Percentiles rank a stretch among this genome's conserved stretches.
These are phyloP conservation scores for Anisognathus igniventris DNA, from an alignment of 2,797 vertebrate species.

Conservation along the genomic window DNA sequence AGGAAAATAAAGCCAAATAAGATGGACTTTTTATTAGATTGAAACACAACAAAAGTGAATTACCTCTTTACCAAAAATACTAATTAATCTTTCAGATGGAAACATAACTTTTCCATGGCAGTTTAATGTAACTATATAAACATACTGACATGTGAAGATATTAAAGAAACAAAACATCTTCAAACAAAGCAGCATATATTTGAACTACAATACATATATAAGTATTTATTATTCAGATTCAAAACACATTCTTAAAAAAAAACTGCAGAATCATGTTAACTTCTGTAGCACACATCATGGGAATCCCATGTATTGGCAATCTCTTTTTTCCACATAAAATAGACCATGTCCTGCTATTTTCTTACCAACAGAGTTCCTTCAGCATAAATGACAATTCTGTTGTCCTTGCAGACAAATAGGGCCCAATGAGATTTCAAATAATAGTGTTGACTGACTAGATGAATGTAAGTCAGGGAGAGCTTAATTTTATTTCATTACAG, in stretches of 20 bases:
- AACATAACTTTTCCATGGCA: background rate
- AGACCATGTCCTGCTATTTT: background rate
- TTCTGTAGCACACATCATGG: background rate
- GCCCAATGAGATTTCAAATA: slow-evolving; percentile 14
- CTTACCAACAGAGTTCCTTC: background rate
- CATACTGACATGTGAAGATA: background rate
- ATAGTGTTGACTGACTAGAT: background rate
- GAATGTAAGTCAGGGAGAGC: background rate
- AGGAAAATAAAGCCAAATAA: slow-evolving; percentile 46
- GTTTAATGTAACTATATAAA: background rate
- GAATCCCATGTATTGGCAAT: background rate
- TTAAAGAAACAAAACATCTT: background rate
- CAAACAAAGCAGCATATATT: background rate
- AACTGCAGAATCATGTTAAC: background rate
- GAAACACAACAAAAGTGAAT: background rate
- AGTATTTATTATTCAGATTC: background rate
- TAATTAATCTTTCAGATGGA: background rate
- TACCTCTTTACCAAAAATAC: slow-evolving; percentile 10
- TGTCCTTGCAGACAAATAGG: slow-evolving; percentile 1
- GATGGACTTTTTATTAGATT: background rate
- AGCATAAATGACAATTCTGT: slow-evolving; percentile 16
- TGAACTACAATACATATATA: background rate
- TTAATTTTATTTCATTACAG: slow-evolving; percentile 38
- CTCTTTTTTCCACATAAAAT: background rate
- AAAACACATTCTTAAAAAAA: background rate